Evolutionary conservation across 2,113 vertebrate species (phyloP).

Genomic region (Ondatra zibethicus): DNA sequence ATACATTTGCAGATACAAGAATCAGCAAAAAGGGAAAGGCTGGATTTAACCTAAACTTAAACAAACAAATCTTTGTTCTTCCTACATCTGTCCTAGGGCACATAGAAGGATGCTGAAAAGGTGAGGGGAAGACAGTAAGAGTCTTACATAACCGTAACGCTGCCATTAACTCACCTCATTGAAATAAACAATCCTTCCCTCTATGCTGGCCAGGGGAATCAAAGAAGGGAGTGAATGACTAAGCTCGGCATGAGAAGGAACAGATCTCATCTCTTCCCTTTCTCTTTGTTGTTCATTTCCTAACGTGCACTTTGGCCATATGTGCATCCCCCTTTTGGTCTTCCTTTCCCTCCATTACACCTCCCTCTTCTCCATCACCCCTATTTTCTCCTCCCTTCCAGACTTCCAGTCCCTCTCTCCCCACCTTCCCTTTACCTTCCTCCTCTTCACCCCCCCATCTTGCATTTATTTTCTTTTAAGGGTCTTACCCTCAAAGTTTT

Average conservation of each 20-base stretch:
- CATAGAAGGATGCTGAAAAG: neutral
- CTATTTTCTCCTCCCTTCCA: neutral
- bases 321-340: neutral
- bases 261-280: too few species aligned
- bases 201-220: rapidly evolving
- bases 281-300: neutral
- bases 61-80: neutral
- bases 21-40: neutral
- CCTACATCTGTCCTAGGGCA: neutral
- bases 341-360: neutral
- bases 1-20: neutral
- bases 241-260: neutral
- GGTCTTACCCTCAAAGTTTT: neutral
- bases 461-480: neutral
- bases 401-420: neutral
- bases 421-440: neutral
- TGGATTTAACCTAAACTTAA: neutral
- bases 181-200: neutral
- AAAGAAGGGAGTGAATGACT: too few species aligned
- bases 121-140: rapidly evolving
- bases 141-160: neutral
- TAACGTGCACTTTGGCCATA: neutral
- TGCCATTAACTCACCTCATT: neutral
- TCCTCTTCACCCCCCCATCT: neutral
- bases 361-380: neutral